phyloP scores from a whole-genome alignment of 2,113 vertebrate genomes.

The Saguinus midas region DNA sequence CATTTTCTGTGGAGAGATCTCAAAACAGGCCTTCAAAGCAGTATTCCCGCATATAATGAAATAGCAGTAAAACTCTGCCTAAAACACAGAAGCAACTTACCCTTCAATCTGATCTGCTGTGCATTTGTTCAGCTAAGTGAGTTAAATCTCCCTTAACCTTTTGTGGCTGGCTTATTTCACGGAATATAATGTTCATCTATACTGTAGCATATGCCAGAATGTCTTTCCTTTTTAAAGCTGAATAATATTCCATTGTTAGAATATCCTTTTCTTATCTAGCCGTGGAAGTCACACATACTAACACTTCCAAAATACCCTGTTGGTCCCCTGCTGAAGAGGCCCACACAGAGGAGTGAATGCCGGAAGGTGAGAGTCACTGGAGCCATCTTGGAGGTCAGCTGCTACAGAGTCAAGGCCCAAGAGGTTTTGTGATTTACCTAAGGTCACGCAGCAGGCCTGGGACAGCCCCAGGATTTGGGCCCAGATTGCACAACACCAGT shows the following conservation, averaged over 20 bases:
- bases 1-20: no score
- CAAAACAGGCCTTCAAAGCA: no score
- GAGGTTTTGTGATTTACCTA: not conserved
- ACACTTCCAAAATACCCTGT: not conserved
- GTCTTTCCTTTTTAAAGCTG: not conserved
- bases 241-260: not conserved
- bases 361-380: not conserved
- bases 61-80: no score
- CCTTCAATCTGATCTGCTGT: no score
- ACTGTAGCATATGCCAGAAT: not conserved
- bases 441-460: not conserved
- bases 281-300: not conserved
- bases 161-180: not conserved
- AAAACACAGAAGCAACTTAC: no score
- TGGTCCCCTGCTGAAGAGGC: not conserved
- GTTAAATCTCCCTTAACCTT: no score
- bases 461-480: not conserved
- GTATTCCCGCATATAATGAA: no score
- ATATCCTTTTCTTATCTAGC: not conserved
- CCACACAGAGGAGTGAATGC: not conserved
- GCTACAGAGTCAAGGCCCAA: not conserved
- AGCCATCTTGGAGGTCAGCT: not conserved
- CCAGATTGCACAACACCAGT: not conserved
- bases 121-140: no score
- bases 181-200: not conserved